Base-by-base conservation (phyloP, 2,888 invertebrate genomes). In the Arrhopalites spinosus region DNA sequence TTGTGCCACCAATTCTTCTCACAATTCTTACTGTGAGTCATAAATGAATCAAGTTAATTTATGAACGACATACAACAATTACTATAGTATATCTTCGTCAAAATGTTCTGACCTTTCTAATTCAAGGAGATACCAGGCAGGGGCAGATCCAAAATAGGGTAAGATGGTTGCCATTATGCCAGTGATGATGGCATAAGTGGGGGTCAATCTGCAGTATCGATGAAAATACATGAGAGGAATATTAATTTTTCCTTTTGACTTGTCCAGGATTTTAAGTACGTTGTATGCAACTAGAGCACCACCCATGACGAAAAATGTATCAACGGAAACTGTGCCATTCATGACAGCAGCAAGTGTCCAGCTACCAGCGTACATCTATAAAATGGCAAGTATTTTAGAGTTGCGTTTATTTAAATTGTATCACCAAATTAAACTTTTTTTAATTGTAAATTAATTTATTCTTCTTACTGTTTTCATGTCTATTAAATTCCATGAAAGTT, bases 321-420 rank as follows among this genome's bases (percentile, higher is more conserved):
- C 91, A 47, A 91, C 90, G 59, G 90, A 88, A 0, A 90, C 84
- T 81, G 90, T 90, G 36, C 88, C 88, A 82, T 90, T 90, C 90
- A 86, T 0, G 89, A 68, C 20, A 1, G 50, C 15, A n/a, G n/a
- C 15, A 0, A 50, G 2, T 83, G n/a, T 89, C 84, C 78, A 86
- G 20, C 23, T 59, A 7, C 23, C 59, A 36, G 36, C 3, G 36
- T 36, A 36, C 36, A 36, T 36, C 36, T 36, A 7, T 36, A 36
- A 36, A 36, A 36, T 36, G 36, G n/a, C n/a, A n/a, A n/a, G n/a
- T n/a, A n/a, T n/a, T n/a, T n/a, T n/a, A n/a, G n/a, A n/a, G n/a
- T n/a, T n/a, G n/a, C n/a, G n/a, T n/a, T n/a, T n/a, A n/a, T n/a
- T n/a, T n/a, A n/a, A n/a, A n/a, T n/a, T n/a, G n/a, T n/a, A n/a